A percentile compares a stretch with the other conserved stretches of the same genome.
phyloP scores from a whole-genome alignment of 2,888 invertebrate genomes.

The Zygaena filipendulae region DNA sequence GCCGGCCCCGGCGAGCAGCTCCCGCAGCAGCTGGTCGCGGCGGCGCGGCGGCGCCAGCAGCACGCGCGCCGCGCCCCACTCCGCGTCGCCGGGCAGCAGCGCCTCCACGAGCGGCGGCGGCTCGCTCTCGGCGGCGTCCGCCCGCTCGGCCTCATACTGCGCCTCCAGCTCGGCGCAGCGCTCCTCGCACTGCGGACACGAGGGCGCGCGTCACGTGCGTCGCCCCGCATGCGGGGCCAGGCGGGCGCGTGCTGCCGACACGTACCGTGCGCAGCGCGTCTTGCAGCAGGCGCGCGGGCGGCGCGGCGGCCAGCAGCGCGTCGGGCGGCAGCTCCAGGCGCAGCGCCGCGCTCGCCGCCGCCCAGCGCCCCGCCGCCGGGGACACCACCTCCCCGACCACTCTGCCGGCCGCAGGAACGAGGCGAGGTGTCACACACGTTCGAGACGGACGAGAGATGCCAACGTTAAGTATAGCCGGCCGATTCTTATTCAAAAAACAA shows the following conservation, averaged over 20 bases:
- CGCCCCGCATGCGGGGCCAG: too few relatives aligned
- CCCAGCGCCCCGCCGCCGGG: constrained; percentile 19
- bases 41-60: constrained; percentile 20
- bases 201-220: not conserved
- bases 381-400: constrained; percentile 21
- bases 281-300: not conserved
- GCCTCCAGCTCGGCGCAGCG: constrained; percentile 25
- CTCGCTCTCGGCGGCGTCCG: constrained; percentile 8
- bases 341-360: constrained; percentile 20
- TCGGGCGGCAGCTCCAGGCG: constrained; percentile 17
- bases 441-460: constrained; percentile 8
- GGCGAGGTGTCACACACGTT: constrained; percentile 12
- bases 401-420: constrained; percentile 13
- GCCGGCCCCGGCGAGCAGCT: constrained; percentile 11
- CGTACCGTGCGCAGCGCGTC: too few relatives aligned
- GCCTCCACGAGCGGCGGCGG: constrained; percentile 13
- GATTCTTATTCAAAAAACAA: too few relatives aligned
- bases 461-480: too few relatives aligned
- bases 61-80: constrained; percentile 28
- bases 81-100: constrained; percentile 26
- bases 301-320: not conserved
- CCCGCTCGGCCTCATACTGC: constrained; percentile 11
- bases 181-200: constrained; percentile 22
- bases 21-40: constrained; percentile 14
- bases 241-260: too few relatives aligned